These are phyloP conservation scores for Oenanthe oenanthe DNA, from an alignment of 2,113 vertebrate species.

Conservation along the genomic window DNA sequence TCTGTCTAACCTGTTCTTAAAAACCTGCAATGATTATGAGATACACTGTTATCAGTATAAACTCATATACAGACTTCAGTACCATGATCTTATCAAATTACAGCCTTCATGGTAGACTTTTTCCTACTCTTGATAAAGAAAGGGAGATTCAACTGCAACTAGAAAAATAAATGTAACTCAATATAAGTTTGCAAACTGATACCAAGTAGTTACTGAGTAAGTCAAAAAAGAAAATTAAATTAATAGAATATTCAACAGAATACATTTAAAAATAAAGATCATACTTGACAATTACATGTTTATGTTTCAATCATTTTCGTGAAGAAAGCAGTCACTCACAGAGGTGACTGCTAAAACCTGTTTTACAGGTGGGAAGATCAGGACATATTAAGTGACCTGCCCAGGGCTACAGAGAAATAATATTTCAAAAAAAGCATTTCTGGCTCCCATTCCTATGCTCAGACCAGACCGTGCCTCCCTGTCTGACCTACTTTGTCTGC, in stretches of 20 bases:
- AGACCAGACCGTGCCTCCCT: constrained; percentile 31
- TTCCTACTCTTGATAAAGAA: not conserved
- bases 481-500: constrained; percentile 61
- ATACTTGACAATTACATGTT: not conserved
- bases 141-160: constrained; percentile 6
- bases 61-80: not conserved
- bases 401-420: not conserved
- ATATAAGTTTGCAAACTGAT: not conserved
- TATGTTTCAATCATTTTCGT: not conserved
- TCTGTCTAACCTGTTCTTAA: not conserved
- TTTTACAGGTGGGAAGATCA: not conserved
- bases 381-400: not conserved
- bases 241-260: not conserved
- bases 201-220: not conserved
- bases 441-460: constrained; percentile 52
- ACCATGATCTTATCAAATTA: constrained; percentile 43
- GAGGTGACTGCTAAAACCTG: not conserved
- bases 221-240: not conserved
- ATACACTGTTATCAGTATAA: not conserved
- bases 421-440: not conserved
- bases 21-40: not conserved
- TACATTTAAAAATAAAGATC: not conserved
- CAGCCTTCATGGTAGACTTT: constrained; percentile 14
- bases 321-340: not conserved
- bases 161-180: constrained; percentile 26